phyloP scores from a whole-genome alignment of 92 coral and sea anemone genomes.

The Bergia puertoricense region DNA sequence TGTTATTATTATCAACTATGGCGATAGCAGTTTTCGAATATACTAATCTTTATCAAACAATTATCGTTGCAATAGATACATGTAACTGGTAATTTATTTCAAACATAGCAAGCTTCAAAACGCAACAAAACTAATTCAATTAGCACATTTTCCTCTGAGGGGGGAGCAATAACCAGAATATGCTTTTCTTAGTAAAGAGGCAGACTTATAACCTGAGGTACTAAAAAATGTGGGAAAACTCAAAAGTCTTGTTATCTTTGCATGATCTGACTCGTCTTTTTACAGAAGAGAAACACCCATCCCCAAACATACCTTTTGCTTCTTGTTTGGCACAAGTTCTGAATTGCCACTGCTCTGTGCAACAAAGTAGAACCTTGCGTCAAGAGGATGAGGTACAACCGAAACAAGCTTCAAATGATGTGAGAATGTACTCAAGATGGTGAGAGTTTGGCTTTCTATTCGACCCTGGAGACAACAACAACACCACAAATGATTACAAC shows the following conservation, averaged over 20 bases:
- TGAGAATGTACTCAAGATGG: conserved; percentile 79
- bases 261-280: background rate
- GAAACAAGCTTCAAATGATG: conserved; percentile 79
- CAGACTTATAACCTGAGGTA: no score
- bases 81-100: no score
- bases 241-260: background rate
- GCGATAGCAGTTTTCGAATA: no score
- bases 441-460: conserved; percentile 64
- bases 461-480: conserved; percentile 70
- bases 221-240: background rate
- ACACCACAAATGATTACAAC: background rate
- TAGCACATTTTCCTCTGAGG: no score
- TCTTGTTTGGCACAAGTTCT: conserved; percentile 62
- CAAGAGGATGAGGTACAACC: conserved; percentile 66
- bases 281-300: background rate
- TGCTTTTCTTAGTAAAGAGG: no score
- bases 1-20: no score
- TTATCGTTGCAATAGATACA: no score
- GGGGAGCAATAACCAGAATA: no score
- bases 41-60: no score
- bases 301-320: conserved; percentile 57
- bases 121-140: no score
- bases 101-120: no score
- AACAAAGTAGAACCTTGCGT: conserved; percentile 70
- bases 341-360: conserved; percentile 51